A percentile compares a stretch with the other conserved stretches of the same genome.
These are phyloP conservation scores for human (Homo sapiens) DNA, from an alignment of 2,113 vertebrate genomes.

Conservation along the genomic window DNA sequence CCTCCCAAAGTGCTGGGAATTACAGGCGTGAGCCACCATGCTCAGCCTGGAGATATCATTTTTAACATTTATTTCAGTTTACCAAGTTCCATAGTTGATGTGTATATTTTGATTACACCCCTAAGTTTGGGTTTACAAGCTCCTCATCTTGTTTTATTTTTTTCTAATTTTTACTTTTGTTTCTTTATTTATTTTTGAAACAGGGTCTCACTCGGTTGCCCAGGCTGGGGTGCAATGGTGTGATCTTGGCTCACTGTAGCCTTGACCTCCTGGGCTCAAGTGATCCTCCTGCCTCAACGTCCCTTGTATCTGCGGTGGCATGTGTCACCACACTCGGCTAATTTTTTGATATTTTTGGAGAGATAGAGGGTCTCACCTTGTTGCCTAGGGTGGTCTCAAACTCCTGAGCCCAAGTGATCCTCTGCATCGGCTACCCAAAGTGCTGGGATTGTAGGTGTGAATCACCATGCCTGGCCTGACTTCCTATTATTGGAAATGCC, in stretches of 20 bases:
- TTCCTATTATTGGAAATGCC: not conserved
- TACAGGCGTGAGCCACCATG: too few species aligned
- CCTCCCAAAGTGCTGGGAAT: not conserved
- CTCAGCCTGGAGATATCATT: not conserved
- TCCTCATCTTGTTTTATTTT: constrained; percentile 29
- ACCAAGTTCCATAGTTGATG: not conserved
- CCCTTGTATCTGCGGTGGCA: too few species aligned
- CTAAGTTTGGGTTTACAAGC: not conserved
- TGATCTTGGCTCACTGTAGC: not conserved
- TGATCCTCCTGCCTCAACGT: not conserved
- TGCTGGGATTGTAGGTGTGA: too few species aligned
- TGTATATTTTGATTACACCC: not conserved
- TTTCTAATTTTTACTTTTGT: not conserved
- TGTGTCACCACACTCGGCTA: not conserved
- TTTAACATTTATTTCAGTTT: constrained; percentile 46
- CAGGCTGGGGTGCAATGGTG: not conserved
- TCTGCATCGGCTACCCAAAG: too few species aligned
- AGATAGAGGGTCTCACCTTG: too few species aligned
- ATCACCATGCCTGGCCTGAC: not conserved
- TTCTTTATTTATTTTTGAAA: too few species aligned
- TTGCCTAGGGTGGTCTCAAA: too few species aligned
- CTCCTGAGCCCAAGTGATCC: too few species aligned
- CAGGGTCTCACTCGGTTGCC: not conserved
- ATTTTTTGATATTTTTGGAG: not conserved
- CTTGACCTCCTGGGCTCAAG: not conserved